phyloP scores from a whole-genome alignment of 2,797 vertebrate species.

The Lutjanus campechanus region DNA sequence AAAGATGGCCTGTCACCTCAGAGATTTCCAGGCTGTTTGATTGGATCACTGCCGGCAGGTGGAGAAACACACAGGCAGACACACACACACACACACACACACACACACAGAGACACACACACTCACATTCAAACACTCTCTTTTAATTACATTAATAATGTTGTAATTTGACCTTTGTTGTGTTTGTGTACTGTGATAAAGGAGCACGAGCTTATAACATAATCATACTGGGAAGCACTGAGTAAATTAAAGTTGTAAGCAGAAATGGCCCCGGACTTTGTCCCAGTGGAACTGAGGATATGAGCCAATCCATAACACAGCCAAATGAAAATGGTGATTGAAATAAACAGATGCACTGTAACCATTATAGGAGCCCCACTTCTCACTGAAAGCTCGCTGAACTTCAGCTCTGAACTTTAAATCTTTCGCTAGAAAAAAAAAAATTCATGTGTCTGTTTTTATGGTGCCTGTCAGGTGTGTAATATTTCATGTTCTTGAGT shows the following conservation, averaged over 20 bases:
- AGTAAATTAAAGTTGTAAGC: slow-evolving; percentile 31
- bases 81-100: slow-evolving; percentile 6
- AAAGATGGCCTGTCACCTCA: slow-evolving; percentile 55
- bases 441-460: not conserved
- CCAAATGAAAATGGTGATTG: slow-evolving; percentile 49
- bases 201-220: slow-evolving; percentile 2
- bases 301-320: slow-evolving; percentile 39
- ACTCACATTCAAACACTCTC: slow-evolving; percentile 7
- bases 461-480: not conserved
- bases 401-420: not conserved
- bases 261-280: slow-evolving; percentile 18
- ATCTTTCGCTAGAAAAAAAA: not conserved
- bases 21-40: slow-evolving; percentile 53
- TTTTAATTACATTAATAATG: slow-evolving; percentile 51
- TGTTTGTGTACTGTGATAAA: slow-evolving; percentile 31
- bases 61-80: slow-evolving; percentile 12
- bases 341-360: slow-evolving; percentile 1
- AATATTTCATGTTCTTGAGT: not conserved
- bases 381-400: not conserved
- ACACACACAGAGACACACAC: slow-evolving; percentile 11
- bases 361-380: not conserved
- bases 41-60: slow-evolving; percentile 29
- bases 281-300: slow-evolving; percentile 30
- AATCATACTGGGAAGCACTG: slow-evolving; percentile 17
- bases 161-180: slow-evolving; percentile 36